Evolutionary conservation across 2,888 invertebrate genomes (phyloP), one percentile per base, ranked within the genome.

Genomic region (Zele albiditarsus): DNA sequence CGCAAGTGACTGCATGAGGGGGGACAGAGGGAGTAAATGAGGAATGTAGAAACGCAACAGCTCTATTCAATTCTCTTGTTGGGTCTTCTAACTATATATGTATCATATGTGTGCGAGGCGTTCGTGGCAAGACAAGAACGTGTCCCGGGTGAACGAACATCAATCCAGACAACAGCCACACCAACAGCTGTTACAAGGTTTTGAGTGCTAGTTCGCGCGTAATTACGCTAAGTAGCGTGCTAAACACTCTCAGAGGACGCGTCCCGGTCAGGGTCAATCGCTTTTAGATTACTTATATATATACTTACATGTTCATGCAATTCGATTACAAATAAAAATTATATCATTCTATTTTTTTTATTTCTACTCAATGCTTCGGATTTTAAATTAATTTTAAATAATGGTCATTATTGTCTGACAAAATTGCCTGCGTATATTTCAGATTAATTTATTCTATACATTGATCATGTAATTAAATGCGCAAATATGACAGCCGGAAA

Each of bases 141-240:
- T 65, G 74, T 62, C 49, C 33, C 31, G 63, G 33, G 74, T 74
- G 62, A 69, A 27, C 27, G 62, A 74, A 69, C 53, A 74, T 74
- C 53, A 38, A 5, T 38, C 20, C 31, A 33, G 60, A 68, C 66
- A 42, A 62, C 53, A 71, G 27, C 57, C 38, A 69, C 63, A 28
- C 23, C 14, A 49, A 53, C 53, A 71, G 28, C 46, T 46, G 49
- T 42, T 46, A 67, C 42, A 46, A 27, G 4, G 31, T 28, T 28
- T 69, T 27, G 65, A 70, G 69, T 69, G 23, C 20, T 53, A 20
- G 70, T 23, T 70, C 20, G 49, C 71, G 58, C 70, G 57, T 74
- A 71, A 74, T 74, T 74, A 74, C 65, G 57, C 70, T 74, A 58
- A 74, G 73, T 74, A 74, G 70, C 28, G 42, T 65, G 71, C 31